These are phyloP conservation scores for Drosophila mimica DNA, from an alignment of 2,888 invertebrate genomes.

Conservation along the genomic window DNA sequence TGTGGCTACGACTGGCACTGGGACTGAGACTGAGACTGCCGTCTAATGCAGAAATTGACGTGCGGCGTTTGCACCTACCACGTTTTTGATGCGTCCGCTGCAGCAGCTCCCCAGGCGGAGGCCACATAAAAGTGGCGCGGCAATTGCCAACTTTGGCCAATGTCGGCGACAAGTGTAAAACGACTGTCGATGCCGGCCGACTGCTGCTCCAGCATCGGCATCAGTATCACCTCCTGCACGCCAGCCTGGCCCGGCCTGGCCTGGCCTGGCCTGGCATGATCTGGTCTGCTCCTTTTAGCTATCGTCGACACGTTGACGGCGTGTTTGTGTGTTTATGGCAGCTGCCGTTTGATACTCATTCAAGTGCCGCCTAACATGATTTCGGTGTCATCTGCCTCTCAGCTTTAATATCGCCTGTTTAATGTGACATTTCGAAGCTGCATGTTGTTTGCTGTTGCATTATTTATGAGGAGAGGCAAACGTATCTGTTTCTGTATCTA, in stretches of 20 bases:
- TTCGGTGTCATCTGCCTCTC: slow-evolving; percentile 83
- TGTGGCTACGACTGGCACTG: slow-evolving; percentile 25
- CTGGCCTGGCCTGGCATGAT: slow-evolving; percentile 18
- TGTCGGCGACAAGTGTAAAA: slow-evolving; percentile 84
- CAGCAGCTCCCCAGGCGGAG: slow-evolving; percentile 71
- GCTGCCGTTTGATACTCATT: slow-evolving; percentile 83
- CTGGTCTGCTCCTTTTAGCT: slow-evolving; percentile 38
- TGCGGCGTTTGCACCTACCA: slow-evolving; percentile 78
- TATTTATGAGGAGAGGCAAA: slow-evolving; percentile 65
- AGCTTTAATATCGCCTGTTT: slow-evolving; percentile 79
- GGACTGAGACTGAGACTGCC: slow-evolving; percentile 30
- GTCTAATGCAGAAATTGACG: slow-evolving; percentile 76
- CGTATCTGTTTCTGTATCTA: slow-evolving; percentile 52
- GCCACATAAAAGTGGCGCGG: slow-evolving; percentile 80
- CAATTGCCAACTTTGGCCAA: slow-evolving; percentile 82
- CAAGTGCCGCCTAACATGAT: slow-evolving; percentile 84
- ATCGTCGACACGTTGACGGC: slow-evolving; percentile 57
- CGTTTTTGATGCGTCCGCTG: slow-evolving; percentile 70
- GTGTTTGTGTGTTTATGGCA: slow-evolving; percentile 77
- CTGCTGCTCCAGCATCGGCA: slow-evolving; percentile 37
- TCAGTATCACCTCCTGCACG: slow-evolving; percentile 38
- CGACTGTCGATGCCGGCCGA: slow-evolving; percentile 67
- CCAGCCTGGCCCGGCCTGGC: slow-evolving; percentile 12
- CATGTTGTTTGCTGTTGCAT: slow-evolving; percentile 64
- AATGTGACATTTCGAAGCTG: slow-evolving; percentile 77